These are phyloP conservation scores for Tarsius wallacei DNA, from an alignment of 2,797 vertebrate species.

Conservation along the genomic window DNA sequence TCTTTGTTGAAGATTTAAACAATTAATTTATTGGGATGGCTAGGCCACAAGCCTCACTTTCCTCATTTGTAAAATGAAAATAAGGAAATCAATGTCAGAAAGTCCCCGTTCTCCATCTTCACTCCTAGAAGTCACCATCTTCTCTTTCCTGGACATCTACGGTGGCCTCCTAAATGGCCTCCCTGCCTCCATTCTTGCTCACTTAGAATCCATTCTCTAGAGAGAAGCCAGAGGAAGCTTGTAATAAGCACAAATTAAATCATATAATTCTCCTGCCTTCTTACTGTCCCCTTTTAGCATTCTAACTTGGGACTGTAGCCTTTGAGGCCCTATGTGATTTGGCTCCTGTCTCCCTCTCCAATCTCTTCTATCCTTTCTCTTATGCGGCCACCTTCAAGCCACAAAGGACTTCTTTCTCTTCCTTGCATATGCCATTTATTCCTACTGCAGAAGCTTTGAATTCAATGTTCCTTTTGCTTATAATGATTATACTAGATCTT, in stretches of 20 bases:
- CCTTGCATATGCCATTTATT: background rate
- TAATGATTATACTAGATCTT: background rate
- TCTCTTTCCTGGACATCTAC: background rate
- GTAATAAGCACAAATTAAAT: background rate
- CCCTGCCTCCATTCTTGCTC: background rate
- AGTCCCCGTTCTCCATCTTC: background rate
- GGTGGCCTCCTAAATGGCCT: background rate
- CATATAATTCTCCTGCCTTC: background rate
- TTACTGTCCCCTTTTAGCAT: background rate
- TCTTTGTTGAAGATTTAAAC: background rate
- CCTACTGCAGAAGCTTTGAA: background rate
- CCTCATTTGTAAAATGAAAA: background rate
- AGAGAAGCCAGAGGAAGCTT: background rate
- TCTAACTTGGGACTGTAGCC: background rate
- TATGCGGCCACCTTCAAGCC: background rate
- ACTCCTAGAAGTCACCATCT: background rate
- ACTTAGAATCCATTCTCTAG: background rate
- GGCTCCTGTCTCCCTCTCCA: background rate
- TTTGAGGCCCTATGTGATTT: background rate
- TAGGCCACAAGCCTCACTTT: background rate
- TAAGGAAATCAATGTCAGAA: background rate
- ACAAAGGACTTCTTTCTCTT: background rate
- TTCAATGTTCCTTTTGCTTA: background rate
- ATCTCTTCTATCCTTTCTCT: background rate
- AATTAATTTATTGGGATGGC: background rate